These are phyloP conservation scores for Heteromyza rotundicornis DNA, from an alignment of 2,888 invertebrate species.

Conservation along the genomic window DNA sequence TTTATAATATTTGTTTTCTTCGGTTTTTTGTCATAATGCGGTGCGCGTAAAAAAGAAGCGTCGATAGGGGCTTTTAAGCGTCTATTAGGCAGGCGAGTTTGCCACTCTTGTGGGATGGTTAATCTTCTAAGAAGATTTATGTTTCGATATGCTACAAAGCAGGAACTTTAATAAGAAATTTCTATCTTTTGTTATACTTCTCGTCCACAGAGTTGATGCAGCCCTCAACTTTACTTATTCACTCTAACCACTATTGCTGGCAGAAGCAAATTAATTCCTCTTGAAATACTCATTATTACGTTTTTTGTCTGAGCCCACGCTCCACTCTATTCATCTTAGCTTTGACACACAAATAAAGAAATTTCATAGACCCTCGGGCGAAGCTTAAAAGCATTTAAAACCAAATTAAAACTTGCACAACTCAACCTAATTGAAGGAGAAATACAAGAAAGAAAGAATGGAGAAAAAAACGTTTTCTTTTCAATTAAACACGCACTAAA, in stretches of 20 bases:
- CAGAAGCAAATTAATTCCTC: no score
- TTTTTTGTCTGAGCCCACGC: no score
- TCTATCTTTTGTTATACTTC: no score
- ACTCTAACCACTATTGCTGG: no score
- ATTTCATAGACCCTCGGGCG: no score
- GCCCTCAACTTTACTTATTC: no score
- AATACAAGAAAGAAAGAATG: conserved; percentile 8
- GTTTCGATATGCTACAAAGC: no score
- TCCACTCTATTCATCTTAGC: no score
- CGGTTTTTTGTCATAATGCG: not conserved
- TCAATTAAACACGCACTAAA: conserved; percentile 43
- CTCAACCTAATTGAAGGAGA: conserved; percentile 23
- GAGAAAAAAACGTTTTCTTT: conserved; percentile 35
- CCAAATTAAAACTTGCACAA: conserved; percentile 35
- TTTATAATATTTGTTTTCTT: not conserved
- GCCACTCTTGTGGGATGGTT: not conserved
- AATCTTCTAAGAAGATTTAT: not conserved
- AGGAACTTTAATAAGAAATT: no score
- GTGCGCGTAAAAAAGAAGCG: not conserved
- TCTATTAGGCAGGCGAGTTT: not conserved
- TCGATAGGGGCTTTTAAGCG: not conserved
- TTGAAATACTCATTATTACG: no score
- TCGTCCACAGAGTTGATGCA: no score
- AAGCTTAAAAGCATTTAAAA: conserved; percentile 25
- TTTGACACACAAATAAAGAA: no score